A percentile compares a stretch with the other conserved stretches of the same genome.
Evolutionary conservation across 2,113 vertebrate species (phyloP).

Genomic region (Willisornis vidua): DNA sequence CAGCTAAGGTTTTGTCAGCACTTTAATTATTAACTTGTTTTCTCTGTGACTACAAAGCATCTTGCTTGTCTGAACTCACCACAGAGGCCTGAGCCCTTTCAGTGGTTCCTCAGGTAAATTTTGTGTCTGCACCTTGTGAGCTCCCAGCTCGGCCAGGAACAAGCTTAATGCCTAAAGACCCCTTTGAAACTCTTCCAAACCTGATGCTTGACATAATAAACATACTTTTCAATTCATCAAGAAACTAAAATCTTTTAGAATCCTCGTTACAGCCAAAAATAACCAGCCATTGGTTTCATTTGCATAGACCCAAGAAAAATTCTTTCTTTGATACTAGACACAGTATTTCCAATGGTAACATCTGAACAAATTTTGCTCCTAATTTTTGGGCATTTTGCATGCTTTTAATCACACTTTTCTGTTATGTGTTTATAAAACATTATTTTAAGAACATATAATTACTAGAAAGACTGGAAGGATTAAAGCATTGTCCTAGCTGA

Average conservation of each 20-base stretch:
- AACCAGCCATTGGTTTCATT: conserved; percentile 30
- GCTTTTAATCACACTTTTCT: conserved; percentile 47
- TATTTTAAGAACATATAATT: conserved; percentile 20
- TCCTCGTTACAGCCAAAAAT: conserved; percentile 39
- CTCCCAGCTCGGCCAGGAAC: not conserved
- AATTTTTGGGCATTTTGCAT: not conserved
- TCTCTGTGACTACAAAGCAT: not conserved
- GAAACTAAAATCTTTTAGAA: not conserved
- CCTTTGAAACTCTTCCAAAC: not conserved
- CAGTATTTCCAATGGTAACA: not conserved
- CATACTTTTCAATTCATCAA: not conserved
- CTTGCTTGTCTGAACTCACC: conserved; percentile 5
- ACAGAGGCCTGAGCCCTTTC: not conserved
- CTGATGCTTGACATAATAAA: not conserved
- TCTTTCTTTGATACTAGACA: not conserved
- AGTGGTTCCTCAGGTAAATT: not conserved
- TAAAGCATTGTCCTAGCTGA: not conserved
- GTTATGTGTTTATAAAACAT: conserved; percentile 13
- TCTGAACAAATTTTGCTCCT: not conserved
- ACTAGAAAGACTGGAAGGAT: not conserved
- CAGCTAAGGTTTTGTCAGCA: conserved; percentile 40
- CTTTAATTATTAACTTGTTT: conserved; percentile 56
- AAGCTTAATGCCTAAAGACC: not conserved
- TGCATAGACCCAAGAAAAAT: not conserved
- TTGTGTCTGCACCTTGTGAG: not conserved